Base-by-base conservation (phyloP, 2,888 invertebrate species). In the Netelia melanura region DNA sequence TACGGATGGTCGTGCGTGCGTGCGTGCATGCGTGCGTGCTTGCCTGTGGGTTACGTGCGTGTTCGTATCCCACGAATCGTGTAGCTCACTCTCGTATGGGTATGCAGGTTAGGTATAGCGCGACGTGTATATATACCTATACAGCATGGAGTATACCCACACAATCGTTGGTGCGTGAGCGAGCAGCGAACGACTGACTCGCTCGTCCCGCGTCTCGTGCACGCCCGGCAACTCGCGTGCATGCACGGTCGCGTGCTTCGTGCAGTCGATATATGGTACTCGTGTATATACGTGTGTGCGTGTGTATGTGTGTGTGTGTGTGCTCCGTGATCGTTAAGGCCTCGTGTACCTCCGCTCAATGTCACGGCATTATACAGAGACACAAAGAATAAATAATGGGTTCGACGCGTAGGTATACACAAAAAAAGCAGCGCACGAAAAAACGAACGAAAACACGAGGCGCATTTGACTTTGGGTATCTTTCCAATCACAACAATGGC, bases 191-290 rank as follows among this genome's bases (percentile, higher is more conserved):
- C 52, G 64, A 17, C 43, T 8, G 61, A 21, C 61, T 44, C 30
- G 62, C 52, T 48, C 52, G 44, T 44, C 61, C 62, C 56, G 68
- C 77, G 67, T 77, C 43, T 54, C 72, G 64, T 76, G 65, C 77
- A 64, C 83, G 84, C 71, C n/a, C 71, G 58, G 17, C 30, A 80
- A 81, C 84, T 88, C 84, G 88, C 87, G 86, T 88, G 89, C 78
- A 81, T 88, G 84, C 86, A 89, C 85, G 88, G 86, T 90, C 85
- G 88, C 89, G 89, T 90, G 90, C 76, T 83, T 88, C 86, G 86
- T 86, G 85, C 86, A 79, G 83, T 77, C 81, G 85, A 38, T 38
- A 38, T 38, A 38, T 38, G 8, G 38, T 87, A 81, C 5, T 38
- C 38, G 38, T 87, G 81, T 21, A 21, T 21, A 23, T 58, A 17